Base-by-base conservation (phyloP, 2,797 vertebrate genomes). In the Pipistrellus pipistrellus region DNA sequence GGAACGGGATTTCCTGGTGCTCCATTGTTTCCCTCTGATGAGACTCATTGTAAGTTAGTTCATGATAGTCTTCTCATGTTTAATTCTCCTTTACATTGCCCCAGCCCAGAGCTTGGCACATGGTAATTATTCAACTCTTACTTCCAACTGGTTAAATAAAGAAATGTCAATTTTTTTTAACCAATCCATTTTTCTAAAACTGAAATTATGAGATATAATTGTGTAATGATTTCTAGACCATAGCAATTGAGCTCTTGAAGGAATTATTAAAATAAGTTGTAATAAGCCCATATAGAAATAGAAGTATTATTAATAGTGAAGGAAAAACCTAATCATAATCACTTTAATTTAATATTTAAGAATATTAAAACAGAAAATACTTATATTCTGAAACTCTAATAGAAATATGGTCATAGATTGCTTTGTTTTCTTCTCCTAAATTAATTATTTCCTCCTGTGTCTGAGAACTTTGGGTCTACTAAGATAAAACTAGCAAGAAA, bases 1-100 rank as follows among this genome's bases (percentile, higher is more conserved):
- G n/a, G 81, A 93, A 94, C 13, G 20, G 21, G 8, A 76, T 96
- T 90, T 81, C 66, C 75, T 90, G 38, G 53, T 82, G 82, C 72
- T 91, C 69, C 10, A 73, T 83, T 57, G 41, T 68, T 83, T 94
- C 23, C 18, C 10, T 85, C 46, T 90, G 85, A 90, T 64, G 66
- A 95, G 73, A 85, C 53, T 85, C 59, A 81, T 15, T 30, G 10
- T 78, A 38, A 80, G 21, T 76, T 62, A 30, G 27, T 69, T 59
- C 57, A 90, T 25, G 25, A 81, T 6, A 46, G 62, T 14, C 46
- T 94, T 89, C 30, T 72, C 4, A 2, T 72, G 35, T 88, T 77
- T 78, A 88, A 86, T 84, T 80, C 83, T 88, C 66, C 69, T 76
- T 64, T 83, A 21, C 20, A 27, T 76, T 64, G 44, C 44, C 18